These are phyloP conservation scores for Eumerus sabulonum DNA, from an alignment of 2,888 invertebrate species.

Conservation along the genomic window DNA sequence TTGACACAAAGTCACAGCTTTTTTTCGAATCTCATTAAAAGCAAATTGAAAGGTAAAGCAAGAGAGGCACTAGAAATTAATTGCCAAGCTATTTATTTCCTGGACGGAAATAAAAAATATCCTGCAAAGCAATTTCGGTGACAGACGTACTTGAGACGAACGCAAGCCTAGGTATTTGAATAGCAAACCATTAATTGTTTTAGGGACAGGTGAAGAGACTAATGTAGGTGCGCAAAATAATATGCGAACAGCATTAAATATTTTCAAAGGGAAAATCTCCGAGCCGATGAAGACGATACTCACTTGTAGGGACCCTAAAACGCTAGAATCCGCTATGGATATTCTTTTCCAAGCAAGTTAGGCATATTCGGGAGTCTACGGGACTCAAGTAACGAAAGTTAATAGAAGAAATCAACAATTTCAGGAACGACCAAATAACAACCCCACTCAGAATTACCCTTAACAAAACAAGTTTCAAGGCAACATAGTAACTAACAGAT, in stretches of 20 bases:
- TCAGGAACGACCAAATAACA: conserved; percentile 39
- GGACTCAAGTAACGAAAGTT: no score
- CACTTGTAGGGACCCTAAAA: conserved; percentile 51
- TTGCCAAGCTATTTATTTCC: conserved; percentile 40
- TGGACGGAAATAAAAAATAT: conserved; percentile 28
- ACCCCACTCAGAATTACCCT: background rate
- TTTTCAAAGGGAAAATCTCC: conserved; percentile 65
- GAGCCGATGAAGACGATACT: conserved; percentile 62
- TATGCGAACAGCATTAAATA: conserved; percentile 54
- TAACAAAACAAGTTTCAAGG: background rate
- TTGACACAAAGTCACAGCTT: no score
- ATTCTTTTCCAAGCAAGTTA: conserved; percentile 13
- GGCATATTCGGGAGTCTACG: no score
- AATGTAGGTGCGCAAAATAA: conserved; percentile 50
- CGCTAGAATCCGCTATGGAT: conserved; percentile 56
- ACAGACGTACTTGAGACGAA: no score
- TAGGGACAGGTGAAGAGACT: conserved; percentile 24
- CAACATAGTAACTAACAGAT: no score
- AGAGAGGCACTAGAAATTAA: conserved; percentile 63
- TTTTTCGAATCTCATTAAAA: no score
- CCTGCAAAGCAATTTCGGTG: no score
- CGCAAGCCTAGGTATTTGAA: no score
- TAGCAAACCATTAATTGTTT: no score
- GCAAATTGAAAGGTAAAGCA: conserved; percentile 47
- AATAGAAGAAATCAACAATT: conserved; percentile 69